These are phyloP conservation scores for Zoanthus sansibaricus DNA, from an alignment of 92 coral and sea anemone genomes.

Conservation along the genomic window DNA sequence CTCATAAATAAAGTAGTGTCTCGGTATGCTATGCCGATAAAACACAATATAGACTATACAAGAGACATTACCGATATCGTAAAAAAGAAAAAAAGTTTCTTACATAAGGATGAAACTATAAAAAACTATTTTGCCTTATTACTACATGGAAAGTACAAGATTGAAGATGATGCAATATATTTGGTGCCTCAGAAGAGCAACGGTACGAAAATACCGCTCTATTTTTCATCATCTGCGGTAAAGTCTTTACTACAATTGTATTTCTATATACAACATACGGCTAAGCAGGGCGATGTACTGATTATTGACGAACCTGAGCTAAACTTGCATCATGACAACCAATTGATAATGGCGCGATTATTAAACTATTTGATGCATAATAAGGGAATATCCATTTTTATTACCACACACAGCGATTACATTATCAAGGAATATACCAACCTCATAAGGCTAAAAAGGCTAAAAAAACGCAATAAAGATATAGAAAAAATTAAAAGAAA, in stretches of 20 bases:
- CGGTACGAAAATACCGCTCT: not conserved
- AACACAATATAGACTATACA: no score
- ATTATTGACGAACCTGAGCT: conserved; percentile 1
- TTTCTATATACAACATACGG: not conserved
- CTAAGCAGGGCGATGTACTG: not conserved
- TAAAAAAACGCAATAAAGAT: not conserved
- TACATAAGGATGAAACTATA: no score
- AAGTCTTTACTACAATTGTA: not conserved
- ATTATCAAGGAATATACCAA: not conserved
- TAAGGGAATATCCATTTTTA: not conserved
- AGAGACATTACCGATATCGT: no score
- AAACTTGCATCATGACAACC: not conserved
- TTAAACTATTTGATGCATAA: not conserved
- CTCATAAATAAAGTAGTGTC: no score
- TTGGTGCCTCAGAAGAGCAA: not conserved
- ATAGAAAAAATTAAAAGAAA: not conserved
- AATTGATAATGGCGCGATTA: not conserved
- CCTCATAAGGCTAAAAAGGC: not conserved
- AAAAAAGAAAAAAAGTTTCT: no score
- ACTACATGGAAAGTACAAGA: no score
- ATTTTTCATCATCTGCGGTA: not conserved
- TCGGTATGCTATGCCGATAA: no score
- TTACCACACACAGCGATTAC: conserved; percentile 1
- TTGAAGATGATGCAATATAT: no score
- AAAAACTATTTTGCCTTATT: no score